phyloP scores from a whole-genome alignment of 2,113 vertebrate genomes.

The Chionomys nivalis region DNA sequence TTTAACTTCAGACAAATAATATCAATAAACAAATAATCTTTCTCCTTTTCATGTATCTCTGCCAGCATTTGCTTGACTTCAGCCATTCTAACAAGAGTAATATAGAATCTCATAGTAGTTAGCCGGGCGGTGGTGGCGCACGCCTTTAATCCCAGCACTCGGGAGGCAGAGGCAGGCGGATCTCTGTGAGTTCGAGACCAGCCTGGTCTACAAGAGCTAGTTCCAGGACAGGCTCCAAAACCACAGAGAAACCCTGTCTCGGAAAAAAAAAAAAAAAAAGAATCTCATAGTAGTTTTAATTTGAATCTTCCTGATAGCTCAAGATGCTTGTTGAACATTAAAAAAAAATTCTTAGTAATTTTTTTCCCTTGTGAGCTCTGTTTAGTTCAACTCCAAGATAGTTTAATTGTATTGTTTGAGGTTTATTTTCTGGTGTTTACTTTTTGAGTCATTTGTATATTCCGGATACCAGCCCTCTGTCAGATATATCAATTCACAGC shows the following conservation, averaged over 20 bases:
- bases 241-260: no score
- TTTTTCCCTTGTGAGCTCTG: neutral
- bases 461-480: neutral
- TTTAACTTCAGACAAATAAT: neutral
- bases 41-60: neutral
- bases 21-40: neutral
- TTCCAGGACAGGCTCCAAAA: no score
- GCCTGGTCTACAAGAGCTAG: no score
- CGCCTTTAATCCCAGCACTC: no score
- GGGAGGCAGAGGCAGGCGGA: no score
- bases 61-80: neutral
- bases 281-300: no score
- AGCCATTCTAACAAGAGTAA: neutral
- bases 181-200: no score
- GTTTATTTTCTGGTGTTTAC: neutral
- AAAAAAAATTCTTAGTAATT: no score
- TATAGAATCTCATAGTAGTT: neutral
- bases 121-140: no score
- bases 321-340: neutral
- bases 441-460: neutral
- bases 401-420: neutral
- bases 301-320: neutral
- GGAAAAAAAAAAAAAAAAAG: no score
- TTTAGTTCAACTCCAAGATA: neutral
- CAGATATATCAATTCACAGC: neutral